phyloP scores from a whole-genome alignment of 2,888 invertebrate species.

The Cephus spinipes region DNA sequence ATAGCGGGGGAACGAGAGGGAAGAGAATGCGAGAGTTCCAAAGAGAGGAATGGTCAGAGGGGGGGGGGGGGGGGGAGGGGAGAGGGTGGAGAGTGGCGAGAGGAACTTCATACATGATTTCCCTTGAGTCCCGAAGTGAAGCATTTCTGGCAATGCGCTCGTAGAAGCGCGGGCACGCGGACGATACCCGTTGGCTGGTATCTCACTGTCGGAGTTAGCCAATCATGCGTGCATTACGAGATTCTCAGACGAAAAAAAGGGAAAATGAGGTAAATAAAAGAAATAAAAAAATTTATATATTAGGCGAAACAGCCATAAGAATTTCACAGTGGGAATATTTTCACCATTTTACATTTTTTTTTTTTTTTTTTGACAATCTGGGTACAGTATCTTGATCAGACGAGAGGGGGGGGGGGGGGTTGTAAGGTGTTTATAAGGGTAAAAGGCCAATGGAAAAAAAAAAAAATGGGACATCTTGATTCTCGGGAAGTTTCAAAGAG shows the following conservation, averaged over 20 bases:
- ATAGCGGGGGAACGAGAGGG: conserved; percentile 13
- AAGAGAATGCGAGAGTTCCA: conserved; percentile 22
- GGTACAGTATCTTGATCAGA: neutral
- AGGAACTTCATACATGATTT: conserved; percentile 65
- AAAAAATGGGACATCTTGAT: neutral
- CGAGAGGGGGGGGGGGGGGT: too few relatives aligned
- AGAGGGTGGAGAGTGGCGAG: conserved; percentile 43
- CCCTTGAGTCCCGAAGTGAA: conserved; percentile 63
- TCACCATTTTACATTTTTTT: neutral
- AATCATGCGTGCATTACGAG: conserved; percentile 62
- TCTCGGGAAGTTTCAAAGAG: neutral
- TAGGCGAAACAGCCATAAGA: neutral
- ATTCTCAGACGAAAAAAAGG: conserved; percentile 48
- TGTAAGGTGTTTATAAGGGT: neutral
- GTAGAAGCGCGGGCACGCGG: conserved; percentile 42
- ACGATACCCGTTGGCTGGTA: conserved; percentile 19
- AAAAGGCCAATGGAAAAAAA: neutral
- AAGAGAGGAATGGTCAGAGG: conserved; percentile 20
- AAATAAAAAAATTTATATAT: neutral
- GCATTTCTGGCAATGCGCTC: conserved; percentile 61
- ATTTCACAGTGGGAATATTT: neutral
- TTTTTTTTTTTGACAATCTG: neutral
- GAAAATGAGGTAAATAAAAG: conserved; percentile 13
- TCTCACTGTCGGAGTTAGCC: conserved; percentile 58
- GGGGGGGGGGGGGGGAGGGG: conserved; percentile 16